A percentile compares a stretch with the other conserved stretches of the same genome.
Conservation (phyloP, 2,888 invertebrate genomes). For the Xylocampa areola region DNA sequence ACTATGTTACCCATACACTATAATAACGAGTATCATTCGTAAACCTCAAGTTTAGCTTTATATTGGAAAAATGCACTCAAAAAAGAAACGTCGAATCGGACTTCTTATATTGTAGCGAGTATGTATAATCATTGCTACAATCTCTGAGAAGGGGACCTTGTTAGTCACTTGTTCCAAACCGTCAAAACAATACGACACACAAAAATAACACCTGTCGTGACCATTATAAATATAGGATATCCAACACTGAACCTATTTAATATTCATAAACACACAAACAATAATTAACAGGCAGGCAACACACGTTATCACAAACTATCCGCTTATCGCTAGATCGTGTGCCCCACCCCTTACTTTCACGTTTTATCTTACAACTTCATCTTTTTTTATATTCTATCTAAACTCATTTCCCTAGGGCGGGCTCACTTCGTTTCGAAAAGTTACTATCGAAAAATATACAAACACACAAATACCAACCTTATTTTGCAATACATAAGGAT, state of each 20-base stretch:
- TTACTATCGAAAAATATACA: slow-evolving; percentile 25
- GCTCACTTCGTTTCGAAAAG: slow-evolving; percentile 33
- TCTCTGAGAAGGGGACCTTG: no score
- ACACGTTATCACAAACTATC: slow-evolving; percentile 36
- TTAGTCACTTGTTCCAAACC: no score
- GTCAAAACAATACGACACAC: neutral
- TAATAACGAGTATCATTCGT: no score
- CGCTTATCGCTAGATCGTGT: slow-evolving; percentile 39
- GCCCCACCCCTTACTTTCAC: slow-evolving; percentile 58
- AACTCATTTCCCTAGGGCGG: slow-evolving; percentile 64
- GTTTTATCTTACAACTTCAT: slow-evolving; percentile 60
- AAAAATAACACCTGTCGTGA: slow-evolving; percentile 15
- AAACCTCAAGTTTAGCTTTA: no score
- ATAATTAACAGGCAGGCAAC: slow-evolving; percentile 44
- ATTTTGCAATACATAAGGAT: slow-evolving; percentile 2
- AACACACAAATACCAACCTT: slow-evolving; percentile 24
- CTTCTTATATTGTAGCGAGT: no score
- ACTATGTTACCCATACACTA: no score
- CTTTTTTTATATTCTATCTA: slow-evolving; percentile 56
- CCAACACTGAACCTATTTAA: slow-evolving; percentile 37
- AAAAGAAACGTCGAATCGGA: no score
- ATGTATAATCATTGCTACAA: no score
- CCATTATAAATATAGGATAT: slow-evolving; percentile 17
- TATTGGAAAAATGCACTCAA: no score
- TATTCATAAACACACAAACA: slow-evolving; percentile 54